Base-by-base conservation (phyloP, 2,113 vertebrate species). In the Lampris megalopsis region DNA sequence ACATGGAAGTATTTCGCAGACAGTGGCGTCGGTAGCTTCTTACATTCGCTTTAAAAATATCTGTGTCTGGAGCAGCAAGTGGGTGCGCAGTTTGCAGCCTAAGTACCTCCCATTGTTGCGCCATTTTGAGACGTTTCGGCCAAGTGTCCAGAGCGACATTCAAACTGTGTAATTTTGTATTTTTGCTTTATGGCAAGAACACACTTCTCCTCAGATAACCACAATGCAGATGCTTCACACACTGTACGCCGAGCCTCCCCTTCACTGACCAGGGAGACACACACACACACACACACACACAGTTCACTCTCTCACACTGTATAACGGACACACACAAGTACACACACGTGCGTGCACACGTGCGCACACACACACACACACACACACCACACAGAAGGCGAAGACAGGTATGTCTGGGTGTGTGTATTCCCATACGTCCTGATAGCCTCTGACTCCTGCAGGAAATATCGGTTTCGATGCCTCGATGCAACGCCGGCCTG, bases 91-190 rank as follows among this genome's bases (percentile, higher is more conserved):
- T 77, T 88, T 68, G 80, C 71, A 76, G 75, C 54, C 40, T 3
- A 36, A 76, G 84, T 35, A 62, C 82, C 88, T 84, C 84, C 82
- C 85, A 84, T 84, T 86, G 88, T 88, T 79, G 75, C 83, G 88
- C 91, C 89, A 91, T 91, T 90, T 89, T 91, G 75, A 86, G 80
- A 76, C 76, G 76, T 87, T 81, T 79, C 80, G 76, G 72, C 67
- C 75, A 81, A 86, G 75, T 68, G 78, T 75, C 79, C 82, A 70
- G 79, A 87, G 71, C 72, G 11, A 86, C 83, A 81, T 89, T 85
- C 85, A 77, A 88, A 85, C 61, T 57, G 64, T 49, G 63, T 75
- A 41, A 5, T 13, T 42, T 61, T 13, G 38, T n/a, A 13, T 41
- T 40, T n/a, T 61, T 41, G 40, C 10, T 41, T 40, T 3, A 5